phyloP scores from a whole-genome alignment of 1,140 invertebrate genomes.

The Vollenhovia emeryi region DNA sequence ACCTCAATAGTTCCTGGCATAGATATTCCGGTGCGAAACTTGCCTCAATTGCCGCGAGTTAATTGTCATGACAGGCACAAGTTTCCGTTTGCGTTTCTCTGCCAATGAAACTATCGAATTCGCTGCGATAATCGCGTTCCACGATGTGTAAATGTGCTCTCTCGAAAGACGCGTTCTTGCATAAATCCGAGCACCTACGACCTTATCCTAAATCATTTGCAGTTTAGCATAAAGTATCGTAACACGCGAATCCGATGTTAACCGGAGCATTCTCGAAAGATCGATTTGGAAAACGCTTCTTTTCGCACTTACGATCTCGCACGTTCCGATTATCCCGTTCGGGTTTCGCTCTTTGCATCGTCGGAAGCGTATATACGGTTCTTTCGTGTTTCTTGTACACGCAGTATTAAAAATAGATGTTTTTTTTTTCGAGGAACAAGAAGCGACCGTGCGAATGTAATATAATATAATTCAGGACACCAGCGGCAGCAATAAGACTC shows the following conservation, averaged over 20 bases:
- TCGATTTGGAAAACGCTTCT: background rate
- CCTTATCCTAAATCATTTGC: background rate
- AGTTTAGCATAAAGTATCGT: background rate
- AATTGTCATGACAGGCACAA: slow-evolving; percentile 46
- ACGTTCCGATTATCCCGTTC: background rate
- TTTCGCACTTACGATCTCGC: background rate
- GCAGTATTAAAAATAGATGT: slow-evolving; percentile 11
- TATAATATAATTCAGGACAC: background rate
- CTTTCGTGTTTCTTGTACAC: slow-evolving; percentile 19
- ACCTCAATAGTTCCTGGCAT: slow-evolving; percentile 37
- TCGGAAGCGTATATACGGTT: background rate
- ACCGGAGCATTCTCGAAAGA: background rate
- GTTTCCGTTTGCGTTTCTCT: slow-evolving; percentile 13
- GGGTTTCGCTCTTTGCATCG: background rate
- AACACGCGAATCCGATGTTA: background rate
- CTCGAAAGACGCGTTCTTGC: background rate
- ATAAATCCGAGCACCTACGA: slow-evolving; percentile 8
- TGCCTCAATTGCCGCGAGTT: slow-evolving; percentile 48
- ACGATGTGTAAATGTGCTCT: slow-evolving; percentile 19
- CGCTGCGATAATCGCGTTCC: background rate
- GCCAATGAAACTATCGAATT: slow-evolving; percentile 13
- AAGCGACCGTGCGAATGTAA: slow-evolving; percentile 4
- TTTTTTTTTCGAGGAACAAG: background rate
- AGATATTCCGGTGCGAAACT: slow-evolving; percentile 39
- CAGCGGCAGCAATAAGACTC: background rate